These are phyloP conservation scores for Neopipo cinnamomea DNA, from an alignment of 2,113 vertebrate species.

Conservation along the genomic window DNA sequence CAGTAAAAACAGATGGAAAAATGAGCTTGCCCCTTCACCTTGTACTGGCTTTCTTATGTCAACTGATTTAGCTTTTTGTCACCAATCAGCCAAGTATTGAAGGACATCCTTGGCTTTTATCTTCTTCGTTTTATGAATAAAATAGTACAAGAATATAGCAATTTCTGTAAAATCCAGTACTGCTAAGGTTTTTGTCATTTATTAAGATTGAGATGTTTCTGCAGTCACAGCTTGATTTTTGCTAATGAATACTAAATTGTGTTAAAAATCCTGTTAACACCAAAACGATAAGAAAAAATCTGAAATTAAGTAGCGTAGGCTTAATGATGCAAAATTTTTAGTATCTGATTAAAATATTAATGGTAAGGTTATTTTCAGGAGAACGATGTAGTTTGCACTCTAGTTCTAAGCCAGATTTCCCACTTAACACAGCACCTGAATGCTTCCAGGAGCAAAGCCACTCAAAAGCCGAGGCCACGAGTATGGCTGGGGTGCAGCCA, in stretches of 20 bases:
- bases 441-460: not conserved
- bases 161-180: not conserved
- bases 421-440: not conserved
- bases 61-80: not conserved
- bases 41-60: not conserved
- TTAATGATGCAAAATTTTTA: not conserved
- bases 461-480: not conserved
- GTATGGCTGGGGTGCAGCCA: not conserved
- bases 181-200: not conserved
- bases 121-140: not conserved
- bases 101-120: not conserved
- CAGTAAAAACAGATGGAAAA: constrained; percentile 56
- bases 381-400: not conserved
- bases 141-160: not conserved
- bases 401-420: not conserved
- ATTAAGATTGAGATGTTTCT: not conserved
- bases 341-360: not conserved
- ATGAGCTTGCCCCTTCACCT: constrained; percentile 39
- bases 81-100: not conserved
- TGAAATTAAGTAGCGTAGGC: not conserved
- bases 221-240: not conserved
- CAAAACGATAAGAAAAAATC: not conserved
- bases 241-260: not conserved
- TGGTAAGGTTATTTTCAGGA: not conserved
- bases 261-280: not conserved